A percentile compares a stretch with the other conserved stretches of the same genome.
phyloP scores from a whole-genome alignment of 2,113 vertebrate genomes.

The Eurypyga helias region DNA sequence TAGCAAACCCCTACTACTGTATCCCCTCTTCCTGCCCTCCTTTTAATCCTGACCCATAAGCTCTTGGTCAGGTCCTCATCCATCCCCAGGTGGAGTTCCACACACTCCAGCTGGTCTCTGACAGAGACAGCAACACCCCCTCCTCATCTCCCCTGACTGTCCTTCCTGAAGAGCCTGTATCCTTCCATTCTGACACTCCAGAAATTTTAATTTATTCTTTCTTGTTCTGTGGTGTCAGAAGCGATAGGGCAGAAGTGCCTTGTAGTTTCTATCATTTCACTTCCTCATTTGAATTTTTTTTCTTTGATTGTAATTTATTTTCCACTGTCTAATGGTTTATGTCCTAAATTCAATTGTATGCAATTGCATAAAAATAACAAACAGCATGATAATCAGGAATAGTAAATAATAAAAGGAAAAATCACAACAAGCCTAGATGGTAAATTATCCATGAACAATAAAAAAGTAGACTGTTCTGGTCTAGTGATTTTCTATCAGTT shows the following conservation, averaged over 20 bases:
- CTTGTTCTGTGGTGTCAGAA: too few relatives aligned
- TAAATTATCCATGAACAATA: constrained; percentile 57
- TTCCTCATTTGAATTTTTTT: constrained; percentile 24
- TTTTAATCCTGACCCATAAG: too few relatives aligned
- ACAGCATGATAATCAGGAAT: constrained; percentile 28
- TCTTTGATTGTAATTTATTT: constrained; percentile 34
- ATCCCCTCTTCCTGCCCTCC: too few relatives aligned
- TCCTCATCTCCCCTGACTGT: too few relatives aligned
- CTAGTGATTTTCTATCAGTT: constrained; percentile 16
- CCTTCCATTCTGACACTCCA: too few relatives aligned
- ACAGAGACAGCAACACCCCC: too few relatives aligned
- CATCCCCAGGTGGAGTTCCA: too few relatives aligned
- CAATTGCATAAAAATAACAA: constrained; percentile 57
- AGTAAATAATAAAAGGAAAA: constrained; percentile 31
- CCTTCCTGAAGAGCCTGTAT: too few relatives aligned
- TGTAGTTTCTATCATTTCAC: neutral
- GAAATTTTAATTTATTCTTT: too few relatives aligned
- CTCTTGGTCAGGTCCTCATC: too few relatives aligned
- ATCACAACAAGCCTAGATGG: neutral
- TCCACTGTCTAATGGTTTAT: constrained; percentile 44
- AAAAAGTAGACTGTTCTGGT: constrained; percentile 11
- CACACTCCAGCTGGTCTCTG: too few relatives aligned
- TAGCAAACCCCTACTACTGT: too few relatives aligned
- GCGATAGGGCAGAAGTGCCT: neutral
- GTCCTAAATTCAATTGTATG: constrained; percentile 63